These are phyloP conservation scores for Pandemis corylana DNA, from an alignment of 2,888 invertebrate species.

Conservation along the genomic window DNA sequence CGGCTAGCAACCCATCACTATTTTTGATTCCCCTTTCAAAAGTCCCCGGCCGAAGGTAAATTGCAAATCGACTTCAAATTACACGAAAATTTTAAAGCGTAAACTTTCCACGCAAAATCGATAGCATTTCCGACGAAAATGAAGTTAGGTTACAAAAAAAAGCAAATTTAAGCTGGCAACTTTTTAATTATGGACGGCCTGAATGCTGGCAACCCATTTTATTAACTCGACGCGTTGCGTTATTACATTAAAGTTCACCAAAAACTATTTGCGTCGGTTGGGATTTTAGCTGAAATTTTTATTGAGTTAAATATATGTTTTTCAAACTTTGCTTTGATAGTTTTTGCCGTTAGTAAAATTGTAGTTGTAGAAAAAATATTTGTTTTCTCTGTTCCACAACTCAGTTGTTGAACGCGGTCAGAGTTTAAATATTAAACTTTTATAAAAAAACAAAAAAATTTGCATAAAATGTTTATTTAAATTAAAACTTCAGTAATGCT, in stretches of 20 bases:
- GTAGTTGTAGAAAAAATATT: too few species aligned
- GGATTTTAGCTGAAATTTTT: not conserved
- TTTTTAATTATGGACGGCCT: constrained; percentile 34
- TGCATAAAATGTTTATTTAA: too few species aligned
- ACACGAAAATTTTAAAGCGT: constrained; percentile 4
- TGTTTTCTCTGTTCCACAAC: too few species aligned
- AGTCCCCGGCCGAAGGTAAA: not conserved
- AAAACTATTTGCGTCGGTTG: constrained; percentile 18
- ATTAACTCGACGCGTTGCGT: constrained; percentile 22
- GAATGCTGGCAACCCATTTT: constrained; percentile 26
- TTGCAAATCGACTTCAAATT: not conserved
- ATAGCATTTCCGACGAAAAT: constrained; percentile 30
- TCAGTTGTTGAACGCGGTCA: too few species aligned
- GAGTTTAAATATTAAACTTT: too few species aligned
- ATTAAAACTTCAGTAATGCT: too few species aligned
- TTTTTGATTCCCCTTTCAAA: not conserved
- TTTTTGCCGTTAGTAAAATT: not conserved
- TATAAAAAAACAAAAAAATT: too few species aligned
- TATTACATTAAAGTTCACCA: constrained; percentile 26
- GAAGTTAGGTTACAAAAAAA: constrained; percentile 7
- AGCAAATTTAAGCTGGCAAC: constrained; percentile 19
- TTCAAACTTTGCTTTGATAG: not conserved
- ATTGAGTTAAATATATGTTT: not conserved
- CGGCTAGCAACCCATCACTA: too few species aligned
- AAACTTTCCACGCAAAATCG: constrained; percentile 20